Evolutionary conservation across 2,113 vertebrate species (phyloP), one percentile per base, ranked within the genome.

Genomic region (Myotis brandtii): DNA sequence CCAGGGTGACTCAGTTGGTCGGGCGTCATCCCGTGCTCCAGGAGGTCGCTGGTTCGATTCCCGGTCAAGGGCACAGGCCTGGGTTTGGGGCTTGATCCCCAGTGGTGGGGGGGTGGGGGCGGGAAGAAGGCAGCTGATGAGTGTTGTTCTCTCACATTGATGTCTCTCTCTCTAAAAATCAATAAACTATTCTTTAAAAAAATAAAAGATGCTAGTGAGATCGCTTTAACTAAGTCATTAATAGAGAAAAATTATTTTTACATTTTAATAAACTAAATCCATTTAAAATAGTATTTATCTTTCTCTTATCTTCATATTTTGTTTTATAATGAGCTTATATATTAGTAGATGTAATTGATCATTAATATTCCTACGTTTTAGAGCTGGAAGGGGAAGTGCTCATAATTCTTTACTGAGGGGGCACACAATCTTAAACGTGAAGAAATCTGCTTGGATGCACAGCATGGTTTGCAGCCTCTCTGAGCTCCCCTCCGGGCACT

Each of bases 401-500:
- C 32, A 6, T 9, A 9, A 43, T 73, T 82, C 43, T 50, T 73
- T 66, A 18, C 32, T 30, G 50, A 81, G 59, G 12, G 13, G 25
- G 25, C 8, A 32, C 21, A 12, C 27, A 34, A 10, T 32, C 77
- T 43, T 8, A 59, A 13, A 75, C 2, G 67, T 40, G 91, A 20
- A 86, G 43, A 73, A 1, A 20, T 13, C 48, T 64, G 50, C 92
- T 87, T 20, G 73, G 59, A 54, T 25, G 52, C 40, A 8, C 20
- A 32, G 30, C n/a, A 20, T 1, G 30, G 40, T 56, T 69, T 48
- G 1, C 16, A 5, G 50, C 62, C 14, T 50, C 30, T 79, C 72
- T 4, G 25, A 21, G 17, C n/a, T 64, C 6, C 20, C 3, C 73
- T 34, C 1, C 1, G 17, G 12, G 16, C 4, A 25, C 6, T 2